phyloP scores from a whole-genome alignment of 2,888 invertebrate species.

The Polylopha cassiicola region DNA sequence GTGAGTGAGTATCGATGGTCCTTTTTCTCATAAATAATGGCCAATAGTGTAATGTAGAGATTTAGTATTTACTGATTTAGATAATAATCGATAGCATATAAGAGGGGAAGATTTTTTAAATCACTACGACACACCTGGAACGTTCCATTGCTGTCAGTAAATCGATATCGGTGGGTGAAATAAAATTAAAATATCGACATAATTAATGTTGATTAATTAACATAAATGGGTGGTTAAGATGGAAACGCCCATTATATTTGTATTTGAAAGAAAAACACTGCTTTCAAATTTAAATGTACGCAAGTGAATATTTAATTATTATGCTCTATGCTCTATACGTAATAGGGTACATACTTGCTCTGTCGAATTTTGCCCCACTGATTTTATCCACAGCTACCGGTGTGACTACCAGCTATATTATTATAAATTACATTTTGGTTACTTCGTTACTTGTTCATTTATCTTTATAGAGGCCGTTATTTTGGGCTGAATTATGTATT shows the following conservation, averaged over 20 bases:
- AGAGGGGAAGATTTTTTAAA: conserved; percentile 33
- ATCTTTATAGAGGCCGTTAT: conserved; percentile 7
- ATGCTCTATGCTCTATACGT: no score
- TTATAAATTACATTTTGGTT: conserved; percentile 37
- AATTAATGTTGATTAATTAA: no score
- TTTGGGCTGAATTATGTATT: conserved; percentile 21
- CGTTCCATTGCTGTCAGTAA: conserved; percentile 6
- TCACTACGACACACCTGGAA: conserved; percentile 6
- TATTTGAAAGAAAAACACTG: conserved; percentile 1
- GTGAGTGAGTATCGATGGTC: background rate
- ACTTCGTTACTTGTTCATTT: conserved; percentile 12
- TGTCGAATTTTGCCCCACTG: no score
- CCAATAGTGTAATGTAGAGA: conserved; percentile 28
- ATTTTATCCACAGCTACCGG: no score
- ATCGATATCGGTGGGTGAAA: conserved; percentile 3
- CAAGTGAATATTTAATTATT: no score
- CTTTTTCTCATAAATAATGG: conserved; percentile 17
- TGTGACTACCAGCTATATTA: conserved; percentile 40
- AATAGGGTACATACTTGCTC: no score
- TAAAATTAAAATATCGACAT: background rate
- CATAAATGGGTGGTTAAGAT: no score
- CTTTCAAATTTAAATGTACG: no score
- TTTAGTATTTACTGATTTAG: conserved; percentile 46
- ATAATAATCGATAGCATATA: conserved; percentile 41
- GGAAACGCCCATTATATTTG: no score